Base-by-base conservation (phyloP, 2,113 vertebrate species). In the Leptodactylus fuscus region DNA sequence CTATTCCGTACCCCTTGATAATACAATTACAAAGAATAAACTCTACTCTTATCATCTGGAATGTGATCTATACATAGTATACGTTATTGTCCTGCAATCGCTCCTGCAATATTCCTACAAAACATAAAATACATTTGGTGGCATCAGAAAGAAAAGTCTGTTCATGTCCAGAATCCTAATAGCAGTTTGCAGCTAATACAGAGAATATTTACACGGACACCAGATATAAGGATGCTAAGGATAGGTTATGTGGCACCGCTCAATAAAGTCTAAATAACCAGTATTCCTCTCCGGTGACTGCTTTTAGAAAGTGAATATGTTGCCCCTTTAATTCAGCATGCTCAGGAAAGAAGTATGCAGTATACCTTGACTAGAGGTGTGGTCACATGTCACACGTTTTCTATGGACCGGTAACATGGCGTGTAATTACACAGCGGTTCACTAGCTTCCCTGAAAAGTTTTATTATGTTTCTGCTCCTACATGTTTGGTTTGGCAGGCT, bases 11-110 rank as follows among this genome's bases (percentile, higher is more conserved):
- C 58, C 36, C 78, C 38, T 81, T 81, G 34, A 24, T 65, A 67
- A 38, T 27, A 67, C 48, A 65, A 16, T 38, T 27, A 62, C 55
- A 67, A 44, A 67, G 34, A 81, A 81, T 81, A 81, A 48, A 81
- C 88, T 91, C 90, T 90, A 90, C 87, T 91, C 89, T 87, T 91
- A 87, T 92, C 88, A 92, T 89, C 60, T 22, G 88, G 87, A 90
- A 90, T 88, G 90, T 92, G 91, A 91, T 91, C 4, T 83, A 91
- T 91, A 92, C 89, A 89, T 62, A 44, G 77, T 38, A 58, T 29
- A 58, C 53, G 44, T 58, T 58, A 46, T 67, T 81, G 58, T 81
- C 79, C 58, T 69, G 79, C 58, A 81, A 81, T 81, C 38, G 69
- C 60, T 69, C 58, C n/a, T n/a, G n/a, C n/a, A 22, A 7, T 81